Evolutionary conservation across 2,888 invertebrate genomes (phyloP).

Genomic region (Drosophila ezoana): DNA sequence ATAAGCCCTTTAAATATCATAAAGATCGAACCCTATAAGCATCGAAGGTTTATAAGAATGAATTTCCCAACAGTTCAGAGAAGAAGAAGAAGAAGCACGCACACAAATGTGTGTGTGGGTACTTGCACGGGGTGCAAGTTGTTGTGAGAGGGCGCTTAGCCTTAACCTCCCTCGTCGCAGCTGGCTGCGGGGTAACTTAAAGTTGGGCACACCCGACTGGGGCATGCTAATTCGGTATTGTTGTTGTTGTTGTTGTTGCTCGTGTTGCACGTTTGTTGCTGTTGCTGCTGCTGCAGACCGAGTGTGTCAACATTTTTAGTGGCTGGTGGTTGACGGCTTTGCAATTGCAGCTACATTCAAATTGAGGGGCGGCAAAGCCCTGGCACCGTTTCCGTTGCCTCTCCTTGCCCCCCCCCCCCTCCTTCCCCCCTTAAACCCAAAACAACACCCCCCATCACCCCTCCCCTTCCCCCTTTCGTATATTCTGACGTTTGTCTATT

Average conservation of each 20-base stretch:
- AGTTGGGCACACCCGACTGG: too few relatives aligned
- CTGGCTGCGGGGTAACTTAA: too few relatives aligned
- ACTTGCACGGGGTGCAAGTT: too few relatives aligned
- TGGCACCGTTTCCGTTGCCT: slow-evolving; percentile 41
- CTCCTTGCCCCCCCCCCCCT: slow-evolving; percentile 1
- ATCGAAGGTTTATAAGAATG: too few relatives aligned
- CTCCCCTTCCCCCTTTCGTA: neutral
- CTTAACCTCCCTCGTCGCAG: too few relatives aligned
- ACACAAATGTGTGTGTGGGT: too few relatives aligned
- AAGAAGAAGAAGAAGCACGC: too few relatives aligned
- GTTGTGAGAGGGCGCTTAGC: too few relatives aligned
- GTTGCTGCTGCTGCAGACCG: slow-evolving; percentile 34
- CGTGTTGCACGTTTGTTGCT: slow-evolving; percentile 16
- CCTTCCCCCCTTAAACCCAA: neutral
- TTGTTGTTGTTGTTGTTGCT: slow-evolving; percentile 11
- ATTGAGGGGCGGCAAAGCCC: slow-evolving; percentile 39
- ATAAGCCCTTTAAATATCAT: too few relatives aligned
- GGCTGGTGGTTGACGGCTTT: slow-evolving; percentile 75
- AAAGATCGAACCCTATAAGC: too few relatives aligned
- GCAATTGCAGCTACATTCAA: slow-evolving; percentile 60
- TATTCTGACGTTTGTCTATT: slow-evolving; percentile 67
- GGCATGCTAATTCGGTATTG: neutral
- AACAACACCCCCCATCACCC: neutral
- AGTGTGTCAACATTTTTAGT: slow-evolving; percentile 79
- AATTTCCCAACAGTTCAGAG: too few relatives aligned